Evolutionary conservation across 1,140 invertebrate genomes (phyloP).

Genomic region (Aphelenchoides avenae): DNA sequence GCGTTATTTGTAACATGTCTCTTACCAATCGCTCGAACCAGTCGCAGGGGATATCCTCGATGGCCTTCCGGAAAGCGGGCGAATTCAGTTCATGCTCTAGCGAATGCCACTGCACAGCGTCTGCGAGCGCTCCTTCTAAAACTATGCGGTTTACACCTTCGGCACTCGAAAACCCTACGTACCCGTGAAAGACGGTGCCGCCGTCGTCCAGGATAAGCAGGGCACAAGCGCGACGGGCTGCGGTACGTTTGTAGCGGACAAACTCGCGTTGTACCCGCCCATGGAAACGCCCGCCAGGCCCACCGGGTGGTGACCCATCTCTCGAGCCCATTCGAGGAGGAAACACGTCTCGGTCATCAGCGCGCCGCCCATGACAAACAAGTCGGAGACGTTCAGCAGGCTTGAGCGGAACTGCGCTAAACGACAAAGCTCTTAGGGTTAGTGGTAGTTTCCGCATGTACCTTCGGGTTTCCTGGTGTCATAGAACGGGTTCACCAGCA

Average conservation of each 20-base stretch:
- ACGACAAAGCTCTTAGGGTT: too few relatives aligned
- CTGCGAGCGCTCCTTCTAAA: constrained; percentile 81
- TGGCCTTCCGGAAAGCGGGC: constrained; percentile 61
- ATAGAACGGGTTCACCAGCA: constrained; percentile 95
- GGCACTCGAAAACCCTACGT: too few relatives aligned
- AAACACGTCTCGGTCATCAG: constrained; percentile 86
- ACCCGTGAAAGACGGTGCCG: constrained; percentile 89
- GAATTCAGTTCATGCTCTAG: constrained; percentile 83
- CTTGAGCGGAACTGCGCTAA: constrained; percentile 72
- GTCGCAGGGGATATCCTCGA: constrained; percentile 53
- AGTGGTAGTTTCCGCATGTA: constrained; percentile 68
- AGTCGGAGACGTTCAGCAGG: constrained; percentile 89
- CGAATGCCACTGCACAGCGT: constrained; percentile 86
- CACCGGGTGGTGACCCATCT: constrained; percentile 76
- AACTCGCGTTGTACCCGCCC: constrained; percentile 97
- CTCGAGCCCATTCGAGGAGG: constrained; percentile 86
- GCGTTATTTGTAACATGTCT: constrained; percentile 4
- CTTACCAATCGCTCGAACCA: too few relatives aligned
- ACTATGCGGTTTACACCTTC: too few relatives aligned
- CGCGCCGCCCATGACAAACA: constrained; percentile 98
- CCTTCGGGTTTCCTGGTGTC: constrained; percentile 82
- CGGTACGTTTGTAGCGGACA: constrained; percentile 84
- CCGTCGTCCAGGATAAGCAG: constrained; percentile 93
- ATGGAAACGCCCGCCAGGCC: constrained; percentile 85
- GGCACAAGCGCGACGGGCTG: constrained; percentile 86